Evolutionary conservation across 2,797 vertebrate species (phyloP).

Genomic region (Pseudochaenichthys georgianus): DNA sequence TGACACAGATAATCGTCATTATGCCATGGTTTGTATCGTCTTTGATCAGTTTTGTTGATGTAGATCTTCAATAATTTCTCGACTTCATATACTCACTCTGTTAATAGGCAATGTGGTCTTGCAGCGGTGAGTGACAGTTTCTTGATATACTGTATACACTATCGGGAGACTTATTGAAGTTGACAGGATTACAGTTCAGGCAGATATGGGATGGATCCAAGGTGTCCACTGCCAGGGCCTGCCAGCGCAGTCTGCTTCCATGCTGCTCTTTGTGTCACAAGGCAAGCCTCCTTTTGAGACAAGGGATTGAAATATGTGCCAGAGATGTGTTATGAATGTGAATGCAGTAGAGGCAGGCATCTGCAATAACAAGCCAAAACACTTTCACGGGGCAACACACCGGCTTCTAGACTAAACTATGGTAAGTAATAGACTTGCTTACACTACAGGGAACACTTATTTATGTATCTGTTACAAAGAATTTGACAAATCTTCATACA

Average conservation of each 20-base stretch:
- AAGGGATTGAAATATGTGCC: conserved; percentile 69
- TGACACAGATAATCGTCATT: neutral
- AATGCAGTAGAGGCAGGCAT: conserved; percentile 58
- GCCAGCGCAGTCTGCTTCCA: conserved; percentile 63
- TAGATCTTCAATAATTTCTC: neutral
- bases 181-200: conserved; percentile 69
- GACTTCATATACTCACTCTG: neutral
- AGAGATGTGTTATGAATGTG: conserved; percentile 77
- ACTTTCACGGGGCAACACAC: conserved; percentile 43
- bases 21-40: neutral
- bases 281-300: conserved; percentile 73
- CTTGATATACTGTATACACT: conserved; percentile 35
- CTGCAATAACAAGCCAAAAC: conserved; percentile 68
- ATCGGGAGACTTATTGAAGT: conserved; percentile 49
- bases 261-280: conserved; percentile 62
- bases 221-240: conserved; percentile 67
- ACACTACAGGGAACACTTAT: neutral
- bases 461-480: conserved; percentile 3
- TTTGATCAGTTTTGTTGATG: neutral
- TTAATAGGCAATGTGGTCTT: conserved; percentile 7
- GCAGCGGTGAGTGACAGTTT: conserved; percentile 22
- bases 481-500: neutral
- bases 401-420: conserved; percentile 30
- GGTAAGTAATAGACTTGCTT: conserved; percentile 19
- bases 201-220: conserved; percentile 70